Evolutionary conservation across 2,797 vertebrate species (phyloP), one percentile per base, ranked within the genome.

Genomic region (Balearica regulorum): DNA sequence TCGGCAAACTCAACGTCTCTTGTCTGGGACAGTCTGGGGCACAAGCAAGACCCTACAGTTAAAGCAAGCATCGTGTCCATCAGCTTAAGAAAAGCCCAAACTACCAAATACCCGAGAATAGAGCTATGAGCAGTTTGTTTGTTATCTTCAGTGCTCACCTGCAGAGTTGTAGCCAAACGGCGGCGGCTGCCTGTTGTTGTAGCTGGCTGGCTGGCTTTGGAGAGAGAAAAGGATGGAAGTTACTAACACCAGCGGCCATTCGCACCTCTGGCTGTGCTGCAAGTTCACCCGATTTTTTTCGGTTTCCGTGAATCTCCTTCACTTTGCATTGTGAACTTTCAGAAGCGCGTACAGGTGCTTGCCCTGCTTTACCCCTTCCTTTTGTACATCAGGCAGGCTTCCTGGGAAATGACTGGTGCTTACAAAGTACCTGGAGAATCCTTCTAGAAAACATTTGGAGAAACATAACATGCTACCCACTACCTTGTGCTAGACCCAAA

Each of bases 151-250:
- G 58, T 2, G 66, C 98, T 97, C 93, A 98, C 97, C 97, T 94
- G 95, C 94, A 5, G 97, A 97, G 89, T 96, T 98, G 97, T 98
- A 98, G 81, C 97, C 97, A 33, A 98, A 98, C 0, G 97, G 97
- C 93, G 97, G 97, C 25, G 97, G 98, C 57, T 96, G 97, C 83
- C 98, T 93, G 95, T 96, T 98, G 55, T 92, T 97, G 94, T 97
- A 98, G 90, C 97, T 90, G 71, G 96, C 88, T 69, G 97, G 96
- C 80, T 98, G 97, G 70, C 97, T 98, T 93, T 96, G 95, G 94
- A 66, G 92, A 97, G 71, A 80, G 91, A 91, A 92, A 77, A 71
- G 49, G 62, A 85, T 44, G 41, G 60, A 26, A 31, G 54, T 97
- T 94, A 97, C 68, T 46, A 24, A 64, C 66, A 62, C 10, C 73